These are phyloP conservation scores for Drosophila gaucha DNA, from an alignment of 2,888 invertebrate species.

Conservation along the genomic window DNA sequence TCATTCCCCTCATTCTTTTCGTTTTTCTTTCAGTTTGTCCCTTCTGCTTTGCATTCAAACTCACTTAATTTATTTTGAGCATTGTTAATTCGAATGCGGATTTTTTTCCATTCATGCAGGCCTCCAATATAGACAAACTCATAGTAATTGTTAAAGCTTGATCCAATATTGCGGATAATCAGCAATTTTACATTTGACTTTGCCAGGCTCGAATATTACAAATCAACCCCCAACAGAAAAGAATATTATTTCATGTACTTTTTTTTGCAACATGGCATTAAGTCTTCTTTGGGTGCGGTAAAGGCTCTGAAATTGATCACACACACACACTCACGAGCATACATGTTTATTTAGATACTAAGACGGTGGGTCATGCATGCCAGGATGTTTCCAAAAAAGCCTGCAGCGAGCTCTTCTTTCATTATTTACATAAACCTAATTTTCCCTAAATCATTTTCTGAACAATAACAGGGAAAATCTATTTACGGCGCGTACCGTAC, in stretches of 20 bases:
- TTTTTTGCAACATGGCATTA: constrained; percentile 45
- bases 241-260: constrained; percentile 12
- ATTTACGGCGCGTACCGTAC: constrained; percentile 62
- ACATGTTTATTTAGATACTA: constrained; percentile 16
- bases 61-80: no score
- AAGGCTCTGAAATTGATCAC: constrained; percentile 42
- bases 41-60: no score
- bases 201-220: neutral
- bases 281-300: constrained; percentile 17
- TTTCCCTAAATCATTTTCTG: constrained; percentile 84
- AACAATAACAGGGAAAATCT: constrained; percentile 78
- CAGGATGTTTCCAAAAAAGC: constrained; percentile 40
- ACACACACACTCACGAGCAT: constrained; percentile 7
- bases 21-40: no score
- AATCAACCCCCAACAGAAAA: neutral
- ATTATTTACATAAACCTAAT: constrained; percentile 84
- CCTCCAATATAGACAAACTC: no score
- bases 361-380: constrained; percentile 35
- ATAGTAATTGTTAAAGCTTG: neutral
- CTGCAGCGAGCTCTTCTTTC: constrained; percentile 66
- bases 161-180: neutral
- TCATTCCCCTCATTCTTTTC: no score
- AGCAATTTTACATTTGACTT: neutral
- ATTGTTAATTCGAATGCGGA: no score
- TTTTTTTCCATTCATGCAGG: no score